Evolutionary conservation across 2,888 invertebrate genomes (phyloP).

Genomic region (Ophion costatus): DNA sequence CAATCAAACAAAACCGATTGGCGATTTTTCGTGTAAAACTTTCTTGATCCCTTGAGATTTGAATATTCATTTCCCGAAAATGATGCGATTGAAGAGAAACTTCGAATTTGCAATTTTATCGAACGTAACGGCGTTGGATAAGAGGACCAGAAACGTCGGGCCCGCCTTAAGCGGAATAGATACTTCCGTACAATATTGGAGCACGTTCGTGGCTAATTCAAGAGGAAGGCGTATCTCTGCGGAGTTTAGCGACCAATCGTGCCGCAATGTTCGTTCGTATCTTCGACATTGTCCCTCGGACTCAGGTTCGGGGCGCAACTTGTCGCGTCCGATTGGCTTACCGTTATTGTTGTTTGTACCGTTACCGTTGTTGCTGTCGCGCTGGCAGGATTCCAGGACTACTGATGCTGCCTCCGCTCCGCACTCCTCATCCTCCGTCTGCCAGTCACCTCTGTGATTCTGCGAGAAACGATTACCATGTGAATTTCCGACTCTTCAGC

Average conservation of each 20-base stretch:
- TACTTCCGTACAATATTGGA: not conserved
- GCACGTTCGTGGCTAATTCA: not conserved
- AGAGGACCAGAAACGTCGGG: not conserved
- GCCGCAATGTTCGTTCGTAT: not conserved
- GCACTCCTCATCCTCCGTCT: conserved; percentile 83
- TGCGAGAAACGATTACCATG: conserved; percentile 60
- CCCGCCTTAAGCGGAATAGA: not conserved
- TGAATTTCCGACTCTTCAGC: not conserved
- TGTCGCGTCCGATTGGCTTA: conserved; percentile 75
- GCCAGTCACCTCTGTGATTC: conserved; percentile 82
- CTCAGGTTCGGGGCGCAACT: conserved; percentile 74
- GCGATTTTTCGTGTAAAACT: not conserved
- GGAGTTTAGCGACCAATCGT: not conserved
- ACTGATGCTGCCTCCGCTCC: conserved; percentile 81
- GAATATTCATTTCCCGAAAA: not conserved
- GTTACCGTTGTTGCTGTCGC: conserved; percentile 80
- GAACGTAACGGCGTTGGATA: not conserved
- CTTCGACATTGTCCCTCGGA: conserved; percentile 31
- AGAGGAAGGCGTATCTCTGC: not conserved
- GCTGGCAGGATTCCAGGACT: conserved; percentile 82
- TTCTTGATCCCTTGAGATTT: not conserved
- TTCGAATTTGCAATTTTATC: not conserved
- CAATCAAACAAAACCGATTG: not conserved
- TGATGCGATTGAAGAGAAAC: not conserved
- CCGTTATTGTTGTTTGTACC: conserved; percentile 80